Evolutionary conservation across 2,797 vertebrate species (phyloP), one percentile per base, ranked within the genome.

Genomic region (Setipinna tenuifilis): DNA sequence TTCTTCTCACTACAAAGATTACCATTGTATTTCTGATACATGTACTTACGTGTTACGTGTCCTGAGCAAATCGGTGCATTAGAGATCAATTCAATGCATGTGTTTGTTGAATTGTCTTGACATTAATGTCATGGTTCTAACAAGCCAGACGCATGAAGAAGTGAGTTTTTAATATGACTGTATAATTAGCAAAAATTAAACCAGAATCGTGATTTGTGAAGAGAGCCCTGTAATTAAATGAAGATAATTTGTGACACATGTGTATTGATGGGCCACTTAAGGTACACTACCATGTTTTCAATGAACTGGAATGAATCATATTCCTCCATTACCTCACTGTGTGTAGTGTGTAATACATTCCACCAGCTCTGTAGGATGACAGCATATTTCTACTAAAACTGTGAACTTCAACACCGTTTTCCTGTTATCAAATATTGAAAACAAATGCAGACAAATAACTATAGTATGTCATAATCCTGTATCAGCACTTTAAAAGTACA

Each of bases 401-500:
- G 91, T 93, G 93, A 94, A 90, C 59, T 71, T 28, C 65, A 3
- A 31, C 12, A 31, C 31, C 12, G 65, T 68, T 68, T 28, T 68
- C 23, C 25, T 71, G 65, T 71, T 71, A 17, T 11, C 62, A 65
- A 65, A 71, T 14, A 31, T 5, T 41, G 65, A 71, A 71, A 71
- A 71, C 65, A 23, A 23, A 41, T 71, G 25, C 21, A 31, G 25
- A 71, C 65, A 71, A 31, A 16, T 71, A 71, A 71, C 65, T 71
- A 71, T 3, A 71, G 11, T 65, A 65, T 71, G 3, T 71, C 65
- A 71, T 71, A 31, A 35, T 35, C 62, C 28, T 71, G 28, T 71
- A 31, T 71, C 91, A 92, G 93, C 93, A 95, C 93, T 94, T 95
- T 94, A 94, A 91, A 90, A 71, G 82, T 44, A 91, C 87, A 88